These are phyloP conservation scores for Calameuta filiformis DNA, from an alignment of 2,888 invertebrate genomes.

Conservation along the genomic window DNA sequence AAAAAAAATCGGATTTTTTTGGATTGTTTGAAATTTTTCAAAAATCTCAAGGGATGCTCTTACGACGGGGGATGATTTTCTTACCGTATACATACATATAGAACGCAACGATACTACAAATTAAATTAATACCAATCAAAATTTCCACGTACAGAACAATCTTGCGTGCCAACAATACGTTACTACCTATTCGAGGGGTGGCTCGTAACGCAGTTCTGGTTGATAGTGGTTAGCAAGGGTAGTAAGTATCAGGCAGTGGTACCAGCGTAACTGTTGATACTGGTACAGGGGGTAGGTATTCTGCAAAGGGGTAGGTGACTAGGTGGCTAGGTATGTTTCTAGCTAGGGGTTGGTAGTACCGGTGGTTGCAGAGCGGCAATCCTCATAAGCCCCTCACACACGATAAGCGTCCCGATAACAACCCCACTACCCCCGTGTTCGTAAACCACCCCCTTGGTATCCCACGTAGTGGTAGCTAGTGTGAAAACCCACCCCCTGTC, in stretches of 20 bases:
- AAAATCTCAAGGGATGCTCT: too few species aligned
- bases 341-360: conserved; percentile 9
- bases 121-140: too few species aligned
- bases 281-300: not conserved
- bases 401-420: conserved; percentile 64
- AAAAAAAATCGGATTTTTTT: too few species aligned
- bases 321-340: conserved; percentile 1
- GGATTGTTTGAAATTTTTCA: too few species aligned
- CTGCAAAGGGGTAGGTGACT: not conserved
- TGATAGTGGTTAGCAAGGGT: conserved; percentile 23
- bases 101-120: too few species aligned
- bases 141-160: not conserved
- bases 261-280: conserved; percentile 23
- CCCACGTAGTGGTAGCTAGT: conserved; percentile 6
- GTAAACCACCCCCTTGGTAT: conserved; percentile 23
- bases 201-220: conserved; percentile 30
- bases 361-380: conserved; percentile 42
- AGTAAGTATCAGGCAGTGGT: conserved; percentile 10
- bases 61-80: not conserved
- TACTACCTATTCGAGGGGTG: conserved; percentile 57
- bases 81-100: too few species aligned
- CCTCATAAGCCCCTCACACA: conserved; percentile 61
- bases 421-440: conserved; percentile 22
- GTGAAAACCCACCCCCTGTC: not conserved
- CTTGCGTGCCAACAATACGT: conserved; percentile 50